Percentiles rank a stretch among this genome's conserved stretches.
Conservation (phyloP, 2,888 invertebrate species). For the Monopis laevigella region DNA sequence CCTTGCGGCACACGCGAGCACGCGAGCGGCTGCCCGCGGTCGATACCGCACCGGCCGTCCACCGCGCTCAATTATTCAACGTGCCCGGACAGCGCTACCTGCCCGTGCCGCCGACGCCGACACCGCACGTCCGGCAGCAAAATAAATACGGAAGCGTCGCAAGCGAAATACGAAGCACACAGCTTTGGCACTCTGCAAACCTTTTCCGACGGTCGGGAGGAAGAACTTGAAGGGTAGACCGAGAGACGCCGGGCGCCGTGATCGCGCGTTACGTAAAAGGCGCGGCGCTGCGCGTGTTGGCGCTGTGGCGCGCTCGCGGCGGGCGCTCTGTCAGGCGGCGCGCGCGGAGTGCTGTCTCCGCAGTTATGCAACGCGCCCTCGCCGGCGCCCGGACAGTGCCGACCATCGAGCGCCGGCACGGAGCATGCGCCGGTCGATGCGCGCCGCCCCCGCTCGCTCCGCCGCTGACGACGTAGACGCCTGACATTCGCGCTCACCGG, state of each 20-base stretch:
- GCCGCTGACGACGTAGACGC: not conserved
- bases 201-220: slow-evolving; percentile 25
- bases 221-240: slow-evolving; percentile 25
- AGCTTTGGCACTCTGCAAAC: slow-evolving; percentile 38
- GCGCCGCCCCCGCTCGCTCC: slow-evolving; percentile 21
- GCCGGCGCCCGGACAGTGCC: slow-evolving; percentile 37
- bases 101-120: slow-evolving; percentile 28
- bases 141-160: slow-evolving; percentile 30
- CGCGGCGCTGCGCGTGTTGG: slow-evolving; percentile 50
- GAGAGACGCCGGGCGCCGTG: slow-evolving; percentile 33
- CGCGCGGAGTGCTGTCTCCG: slow-evolving; percentile 56
- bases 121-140: slow-evolving; percentile 27
- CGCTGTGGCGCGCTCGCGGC: slow-evolving; percentile 53
- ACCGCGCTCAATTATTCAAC: slow-evolving; percentile 59
- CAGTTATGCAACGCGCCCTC: slow-evolving; percentile 42
- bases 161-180: slow-evolving; percentile 35
- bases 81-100: slow-evolving; percentile 38
- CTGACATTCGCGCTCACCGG: too few species aligned
- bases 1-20: slow-evolving; percentile 47
- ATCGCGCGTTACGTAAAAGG: slow-evolving; percentile 63
- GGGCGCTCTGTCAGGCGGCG: slow-evolving; percentile 59
- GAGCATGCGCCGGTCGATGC: slow-evolving; percentile 21
- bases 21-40: slow-evolving; percentile 59
- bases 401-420: slow-evolving; percentile 44
- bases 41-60: slow-evolving; percentile 55